phyloP scores from a whole-genome alignment of 1,140 invertebrate genomes.

The Drosophila albomicans region DNA sequence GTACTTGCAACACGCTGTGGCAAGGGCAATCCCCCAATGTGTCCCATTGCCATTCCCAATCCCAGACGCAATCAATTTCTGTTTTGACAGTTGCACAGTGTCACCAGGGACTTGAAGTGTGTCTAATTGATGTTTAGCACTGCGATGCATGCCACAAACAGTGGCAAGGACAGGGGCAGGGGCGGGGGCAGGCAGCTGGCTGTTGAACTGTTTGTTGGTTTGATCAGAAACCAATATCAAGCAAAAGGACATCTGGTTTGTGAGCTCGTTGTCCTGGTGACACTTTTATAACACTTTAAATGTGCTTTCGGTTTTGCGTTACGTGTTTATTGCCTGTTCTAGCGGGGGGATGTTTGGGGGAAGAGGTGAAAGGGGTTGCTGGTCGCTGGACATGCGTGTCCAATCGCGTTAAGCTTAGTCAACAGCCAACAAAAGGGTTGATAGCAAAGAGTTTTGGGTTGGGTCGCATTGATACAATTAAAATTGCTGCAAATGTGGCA shows the following conservation, averaged over 20 bases:
- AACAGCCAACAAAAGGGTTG: constrained; percentile 62
- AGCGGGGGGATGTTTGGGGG: not conserved
- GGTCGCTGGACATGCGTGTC: constrained; percentile 72
- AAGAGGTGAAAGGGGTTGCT: not conserved
- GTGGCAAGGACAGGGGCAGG: not conserved
- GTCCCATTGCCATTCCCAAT: constrained; percentile 46
- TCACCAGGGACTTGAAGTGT: constrained; percentile 76
- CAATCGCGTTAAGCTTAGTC: constrained; percentile 67
- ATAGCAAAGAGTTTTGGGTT: constrained; percentile 12
- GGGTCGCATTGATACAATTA: constrained; percentile 72
- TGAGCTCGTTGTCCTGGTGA: constrained; percentile 73
- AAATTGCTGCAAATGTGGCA: constrained; percentile 78
- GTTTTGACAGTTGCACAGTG: constrained; percentile 74
- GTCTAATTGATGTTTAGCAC: constrained; percentile 71
- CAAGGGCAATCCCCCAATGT: constrained; percentile 11
- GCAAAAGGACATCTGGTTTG: constrained; percentile 62
- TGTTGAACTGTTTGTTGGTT: constrained; percentile 32
- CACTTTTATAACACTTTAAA: constrained; percentile 81
- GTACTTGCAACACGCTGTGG: constrained; percentile 28
- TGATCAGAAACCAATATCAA: constrained; percentile 70
- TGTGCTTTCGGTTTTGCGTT: constrained; percentile 65
- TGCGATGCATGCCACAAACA: constrained; percentile 13
- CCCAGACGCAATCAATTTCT: constrained; percentile 80
- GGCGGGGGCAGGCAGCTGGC: constrained; percentile 49
- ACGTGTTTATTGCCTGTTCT: constrained; percentile 73